A percentile compares a stretch with the other conserved stretches of the same genome.
Conservation (phyloP, 1,140 invertebrate genomes). For the Caerostris extrusa region DNA sequence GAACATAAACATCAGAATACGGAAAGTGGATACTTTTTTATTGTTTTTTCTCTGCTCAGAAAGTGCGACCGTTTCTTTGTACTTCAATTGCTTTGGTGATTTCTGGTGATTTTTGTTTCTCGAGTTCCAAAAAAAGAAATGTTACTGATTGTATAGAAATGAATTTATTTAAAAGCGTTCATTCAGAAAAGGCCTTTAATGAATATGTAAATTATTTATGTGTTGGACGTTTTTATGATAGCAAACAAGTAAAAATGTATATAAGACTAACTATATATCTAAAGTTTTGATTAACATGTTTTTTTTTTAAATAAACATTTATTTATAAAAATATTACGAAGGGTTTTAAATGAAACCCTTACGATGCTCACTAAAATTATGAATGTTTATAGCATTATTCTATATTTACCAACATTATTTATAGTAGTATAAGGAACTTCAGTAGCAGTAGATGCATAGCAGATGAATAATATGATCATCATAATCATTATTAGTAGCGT, state of each 20-base stretch:
- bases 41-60: neutral
- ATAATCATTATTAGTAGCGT: too few relatives aligned
- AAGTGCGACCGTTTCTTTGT: constrained; percentile 50
- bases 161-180: neutral
- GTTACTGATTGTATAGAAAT: neutral
- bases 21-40: neutral
- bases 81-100: constrained; percentile 57
- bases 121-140: neutral
- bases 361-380: too few relatives aligned
- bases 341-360: neutral
- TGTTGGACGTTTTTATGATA: neutral
- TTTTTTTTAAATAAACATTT: too few relatives aligned
- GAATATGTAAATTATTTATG: neutral
- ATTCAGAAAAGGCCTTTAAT: neutral
- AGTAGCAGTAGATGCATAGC: too few relatives aligned
- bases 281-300: too few relatives aligned
- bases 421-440: too few relatives aligned
- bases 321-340: too few relatives aligned
- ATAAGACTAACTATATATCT: too few relatives aligned
- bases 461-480: too few relatives aligned
- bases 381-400: too few relatives aligned
- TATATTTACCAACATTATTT: too few relatives aligned
- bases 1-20: constrained; percentile 60
- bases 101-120: neutral
- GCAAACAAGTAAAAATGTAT: too few relatives aligned